Conservation (phyloP, 1,140 invertebrate species). For the Temnothorax curvispinosus region DNA sequence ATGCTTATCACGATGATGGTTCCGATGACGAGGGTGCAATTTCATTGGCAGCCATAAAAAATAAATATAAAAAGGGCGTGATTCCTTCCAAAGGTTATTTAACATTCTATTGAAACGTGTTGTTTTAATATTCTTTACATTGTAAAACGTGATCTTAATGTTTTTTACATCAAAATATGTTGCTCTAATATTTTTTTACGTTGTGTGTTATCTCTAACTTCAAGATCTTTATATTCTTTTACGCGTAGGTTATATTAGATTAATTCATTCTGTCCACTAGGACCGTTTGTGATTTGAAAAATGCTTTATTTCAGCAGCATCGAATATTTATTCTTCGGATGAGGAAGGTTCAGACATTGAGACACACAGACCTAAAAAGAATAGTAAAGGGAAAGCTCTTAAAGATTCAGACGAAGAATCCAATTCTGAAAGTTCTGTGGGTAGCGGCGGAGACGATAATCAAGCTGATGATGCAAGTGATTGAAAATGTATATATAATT, state of each 20-base stretch:
- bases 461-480: constrained; percentile 67
- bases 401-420: constrained; percentile 93
- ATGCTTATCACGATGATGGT: constrained; percentile 90
- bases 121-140: no score
- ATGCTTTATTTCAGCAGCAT: constrained; percentile 82
- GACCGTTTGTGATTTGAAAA: constrained; percentile 6
- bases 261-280: neutral
- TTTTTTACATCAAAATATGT: neutral
- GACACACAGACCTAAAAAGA: constrained; percentile 90
- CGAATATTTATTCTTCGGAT: constrained; percentile 96
- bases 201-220: neutral
- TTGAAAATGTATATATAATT: constrained; percentile 36
- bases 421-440: constrained; percentile 82
- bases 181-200: neutral
- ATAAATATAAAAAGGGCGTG: constrained; percentile 93
- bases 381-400: constrained; percentile 92
- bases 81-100: constrained; percentile 85
- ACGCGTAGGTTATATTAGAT: neutral
- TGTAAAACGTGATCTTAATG: neutral
- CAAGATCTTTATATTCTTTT: neutral
- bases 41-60: constrained; percentile 97
- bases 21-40: constrained; percentile 96
- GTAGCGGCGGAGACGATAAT: constrained; percentile 76
- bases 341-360: constrained; percentile 96
- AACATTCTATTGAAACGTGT: neutral